Percentiles rank a stretch among this genome's conserved stretches.
Conservation (phyloP, 2,113 vertebrate genomes). For the Lota lota region DNA sequence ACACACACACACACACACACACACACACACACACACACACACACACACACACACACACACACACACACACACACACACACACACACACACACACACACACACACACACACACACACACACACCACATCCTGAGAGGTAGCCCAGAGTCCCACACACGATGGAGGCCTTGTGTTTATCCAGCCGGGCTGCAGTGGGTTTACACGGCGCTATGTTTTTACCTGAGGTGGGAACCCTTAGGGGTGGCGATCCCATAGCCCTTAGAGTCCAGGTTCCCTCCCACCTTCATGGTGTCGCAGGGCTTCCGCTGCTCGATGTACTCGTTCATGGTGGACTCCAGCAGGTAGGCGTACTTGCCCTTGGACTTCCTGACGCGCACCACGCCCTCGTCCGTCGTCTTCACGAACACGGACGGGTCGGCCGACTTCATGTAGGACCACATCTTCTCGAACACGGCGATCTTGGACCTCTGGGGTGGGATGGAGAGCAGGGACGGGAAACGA, state of each 20-base stretch:
- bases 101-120: neutral
- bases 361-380: conserved; percentile 93
- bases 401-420: conserved; percentile 95
- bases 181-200: conserved; percentile 12
- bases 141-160: conserved; percentile 5
- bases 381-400: conserved; percentile 97
- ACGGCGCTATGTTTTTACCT: conserved; percentile 80
- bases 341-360: conserved; percentile 98
- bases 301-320: conserved; percentile 97
- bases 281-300: conserved; percentile 98
- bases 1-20: neutral
- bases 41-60: neutral
- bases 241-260: conserved; percentile 98
- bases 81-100: conserved; percentile 19
- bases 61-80: conserved; percentile 16
- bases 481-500: neutral
- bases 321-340: conserved; percentile 99
- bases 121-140: too few relatives aligned
- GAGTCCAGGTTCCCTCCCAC: conserved; percentile 99
- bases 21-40: neutral
- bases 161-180: conserved; percentile 34
- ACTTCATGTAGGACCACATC: conserved; percentile 99
- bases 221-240: conserved; percentile 93
- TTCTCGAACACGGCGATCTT: conserved; percentile 99
- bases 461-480: conserved; percentile 73